Conservation (phyloP, 2,113 vertebrate genomes). For the Percopsis transmontana region DNA sequence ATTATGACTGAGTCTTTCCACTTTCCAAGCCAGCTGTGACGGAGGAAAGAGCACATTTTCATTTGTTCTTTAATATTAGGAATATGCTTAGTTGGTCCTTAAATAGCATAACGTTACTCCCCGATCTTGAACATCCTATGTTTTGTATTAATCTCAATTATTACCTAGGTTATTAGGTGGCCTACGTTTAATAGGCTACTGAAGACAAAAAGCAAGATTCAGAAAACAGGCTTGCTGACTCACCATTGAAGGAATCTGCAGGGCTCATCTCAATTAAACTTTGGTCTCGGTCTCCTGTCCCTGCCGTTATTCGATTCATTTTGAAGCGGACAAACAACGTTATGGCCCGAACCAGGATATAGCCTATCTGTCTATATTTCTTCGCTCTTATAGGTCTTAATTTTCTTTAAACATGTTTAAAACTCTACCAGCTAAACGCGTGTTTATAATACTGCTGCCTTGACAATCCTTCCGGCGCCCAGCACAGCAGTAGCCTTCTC, state of each 20-base stretch:
- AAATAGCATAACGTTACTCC: too few species aligned
- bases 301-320: constrained; percentile 70
- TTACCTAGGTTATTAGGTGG: not conserved
- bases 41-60: not conserved
- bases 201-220: not conserved
- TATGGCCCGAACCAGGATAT: too few species aligned
- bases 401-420: too few species aligned
- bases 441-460: too few species aligned
- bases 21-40: constrained; percentile 47
- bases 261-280: constrained; percentile 78
- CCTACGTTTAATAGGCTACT: not conserved
- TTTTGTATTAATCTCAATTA: not conserved
- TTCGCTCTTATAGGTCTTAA: too few species aligned
- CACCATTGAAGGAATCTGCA: constrained; percentile 62
- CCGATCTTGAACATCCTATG: too few species aligned
- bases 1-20: constrained; percentile 63
- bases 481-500: too few species aligned
- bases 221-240: constrained; percentile 41
- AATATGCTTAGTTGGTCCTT: constrained; percentile 4
- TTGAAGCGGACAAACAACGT: not conserved
- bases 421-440: too few species aligned
- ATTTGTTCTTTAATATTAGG: not conserved
- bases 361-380: too few species aligned
- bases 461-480: too few species aligned
- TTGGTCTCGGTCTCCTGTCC: constrained; percentile 52